Evolutionary conservation across 2,888 invertebrate genomes (phyloP).

Genomic region (Serrognathus titanus): DNA sequence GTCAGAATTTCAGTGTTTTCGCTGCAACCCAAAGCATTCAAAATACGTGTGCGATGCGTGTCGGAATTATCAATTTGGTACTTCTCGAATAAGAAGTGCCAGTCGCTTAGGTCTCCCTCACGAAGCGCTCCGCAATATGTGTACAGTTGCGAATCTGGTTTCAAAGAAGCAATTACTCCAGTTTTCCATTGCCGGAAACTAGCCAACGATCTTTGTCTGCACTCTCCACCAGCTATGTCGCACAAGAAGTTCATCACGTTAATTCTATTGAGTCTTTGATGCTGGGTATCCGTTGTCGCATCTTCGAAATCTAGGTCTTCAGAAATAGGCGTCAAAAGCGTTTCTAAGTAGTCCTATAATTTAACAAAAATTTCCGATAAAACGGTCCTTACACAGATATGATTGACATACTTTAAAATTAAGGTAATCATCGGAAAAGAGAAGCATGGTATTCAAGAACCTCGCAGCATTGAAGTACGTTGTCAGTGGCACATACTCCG

Average conservation of each 20-base stretch:
- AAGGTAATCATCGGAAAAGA: neutral
- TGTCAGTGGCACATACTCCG: conserved; percentile 39
- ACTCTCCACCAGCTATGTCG: conserved; percentile 40
- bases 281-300: conserved; percentile 4
- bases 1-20: neutral
- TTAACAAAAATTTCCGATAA: too few species aligned
- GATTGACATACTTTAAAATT: neutral
- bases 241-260: conserved; percentile 32
- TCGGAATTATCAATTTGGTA: neutral
- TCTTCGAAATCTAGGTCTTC: conserved; percentile 3
- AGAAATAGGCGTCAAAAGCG: neutral
- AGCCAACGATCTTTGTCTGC: conserved; percentile 21
- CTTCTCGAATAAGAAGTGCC: neutral
- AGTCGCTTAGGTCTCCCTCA: neutral
- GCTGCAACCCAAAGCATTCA: conserved; percentile 7
- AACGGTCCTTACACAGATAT: too few species aligned
- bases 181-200: conserved; percentile 1
- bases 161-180: neutral
- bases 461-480: conserved; percentile 16
- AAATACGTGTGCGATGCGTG: neutral
- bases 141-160: conserved; percentile 4
- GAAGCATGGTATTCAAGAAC: conserved; percentile 3
- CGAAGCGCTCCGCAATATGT: conserved; percentile 10
- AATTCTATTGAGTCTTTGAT: conserved; percentile 42
- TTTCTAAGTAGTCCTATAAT: too few species aligned